Percentiles rank a stretch among this genome's conserved stretches.
These are phyloP conservation scores for Acyrthosiphon pisum DNA, from an alignment of 1,140 invertebrate species.

Conservation along the genomic window DNA sequence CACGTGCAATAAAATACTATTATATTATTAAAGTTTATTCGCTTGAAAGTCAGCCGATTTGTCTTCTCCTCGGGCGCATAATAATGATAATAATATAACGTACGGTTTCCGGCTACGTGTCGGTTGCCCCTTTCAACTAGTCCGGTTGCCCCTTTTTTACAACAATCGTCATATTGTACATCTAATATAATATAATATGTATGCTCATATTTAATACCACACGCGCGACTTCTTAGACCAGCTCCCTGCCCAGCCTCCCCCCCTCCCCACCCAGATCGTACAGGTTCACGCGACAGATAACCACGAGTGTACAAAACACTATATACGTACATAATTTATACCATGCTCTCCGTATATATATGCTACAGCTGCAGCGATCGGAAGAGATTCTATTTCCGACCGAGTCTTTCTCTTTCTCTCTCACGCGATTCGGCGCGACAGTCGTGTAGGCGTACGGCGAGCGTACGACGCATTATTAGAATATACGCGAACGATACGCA, in stretches of 20 bases:
- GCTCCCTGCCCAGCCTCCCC: too few relatives aligned
- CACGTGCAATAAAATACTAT: too few relatives aligned
- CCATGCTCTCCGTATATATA: background rate
- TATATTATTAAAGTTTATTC: background rate
- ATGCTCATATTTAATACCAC: background rate
- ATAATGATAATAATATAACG: background rate
- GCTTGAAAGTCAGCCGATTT: background rate
- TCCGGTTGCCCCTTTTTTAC: too few relatives aligned
- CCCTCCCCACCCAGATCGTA: background rate
- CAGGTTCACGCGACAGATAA: background rate
- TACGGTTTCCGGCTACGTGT: background rate
- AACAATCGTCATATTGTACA: background rate
- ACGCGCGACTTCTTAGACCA: background rate
- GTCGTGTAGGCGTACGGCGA: background rate
- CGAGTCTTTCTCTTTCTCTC: background rate
- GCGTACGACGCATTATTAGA: background rate
- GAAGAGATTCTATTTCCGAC: constrained; percentile 31
- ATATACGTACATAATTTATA: background rate
- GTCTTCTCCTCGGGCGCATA: background rate
- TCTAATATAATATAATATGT: background rate
- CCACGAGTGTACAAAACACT: background rate
- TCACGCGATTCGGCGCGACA: background rate
- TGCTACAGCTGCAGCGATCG: background rate
- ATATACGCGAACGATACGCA: background rate
- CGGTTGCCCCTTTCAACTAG: too few relatives aligned